These are phyloP conservation scores for Andrena cerasifolii DNA, from an alignment of 1,140 invertebrate genomes.

Conservation along the genomic window DNA sequence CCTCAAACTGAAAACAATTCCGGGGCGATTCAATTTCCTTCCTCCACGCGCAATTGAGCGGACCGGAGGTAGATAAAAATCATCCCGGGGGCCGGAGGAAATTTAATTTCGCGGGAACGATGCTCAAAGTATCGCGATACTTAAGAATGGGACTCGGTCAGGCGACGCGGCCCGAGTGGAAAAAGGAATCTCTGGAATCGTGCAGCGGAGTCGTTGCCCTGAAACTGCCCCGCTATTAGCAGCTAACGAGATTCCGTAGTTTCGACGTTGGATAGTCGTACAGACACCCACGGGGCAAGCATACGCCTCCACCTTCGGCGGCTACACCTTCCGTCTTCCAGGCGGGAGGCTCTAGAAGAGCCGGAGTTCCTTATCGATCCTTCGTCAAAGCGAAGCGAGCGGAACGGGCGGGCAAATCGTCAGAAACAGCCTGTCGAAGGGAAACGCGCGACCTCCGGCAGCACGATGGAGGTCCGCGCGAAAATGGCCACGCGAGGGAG, in stretches of 20 bases:
- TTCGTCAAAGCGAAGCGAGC: not conserved
- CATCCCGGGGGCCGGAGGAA: constrained; percentile 17
- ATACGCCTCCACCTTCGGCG: not conserved
- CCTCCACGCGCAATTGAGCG: constrained; percentile 11
- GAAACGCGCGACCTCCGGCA: not conserved
- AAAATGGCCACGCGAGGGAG: not conserved
- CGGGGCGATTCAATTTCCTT: constrained; percentile 46
- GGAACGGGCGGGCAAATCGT: not conserved
- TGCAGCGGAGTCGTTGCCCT: not conserved
- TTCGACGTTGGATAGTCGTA: too few species aligned
- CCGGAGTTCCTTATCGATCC: constrained; percentile 8
- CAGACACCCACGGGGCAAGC: too few species aligned
- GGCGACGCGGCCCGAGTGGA: not conserved
- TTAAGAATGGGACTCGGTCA: constrained; percentile 14
- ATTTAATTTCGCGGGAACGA: constrained; percentile 37
- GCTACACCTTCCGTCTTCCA: not conserved
- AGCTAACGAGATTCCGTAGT: not conserved
- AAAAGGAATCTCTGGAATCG: not conserved
- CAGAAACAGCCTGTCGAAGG: not conserved
- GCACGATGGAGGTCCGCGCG: constrained; percentile 17
- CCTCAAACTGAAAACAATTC: constrained; percentile 45
- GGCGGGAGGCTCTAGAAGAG: not conserved
- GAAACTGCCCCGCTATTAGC: not conserved
- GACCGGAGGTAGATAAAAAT: constrained; percentile 30
- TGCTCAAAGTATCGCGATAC: constrained; percentile 38